Percentiles rank a stretch among this genome's conserved stretches.
These are phyloP conservation scores for Neodon shergylaensis DNA, from an alignment of 2,113 vertebrate genomes.

Conservation along the genomic window DNA sequence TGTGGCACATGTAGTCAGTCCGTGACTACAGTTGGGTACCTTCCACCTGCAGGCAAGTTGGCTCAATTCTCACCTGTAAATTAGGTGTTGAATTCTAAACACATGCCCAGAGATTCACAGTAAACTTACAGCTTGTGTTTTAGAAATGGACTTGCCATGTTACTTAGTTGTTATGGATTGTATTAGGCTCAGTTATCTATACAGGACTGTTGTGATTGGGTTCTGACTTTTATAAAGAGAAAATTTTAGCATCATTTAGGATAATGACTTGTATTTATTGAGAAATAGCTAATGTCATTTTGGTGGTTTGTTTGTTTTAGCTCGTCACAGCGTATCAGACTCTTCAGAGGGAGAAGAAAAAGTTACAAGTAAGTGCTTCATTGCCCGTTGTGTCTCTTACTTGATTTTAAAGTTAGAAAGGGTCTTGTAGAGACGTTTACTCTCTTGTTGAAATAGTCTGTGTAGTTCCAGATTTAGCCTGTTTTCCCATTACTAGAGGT, in stretches of 20 bases:
- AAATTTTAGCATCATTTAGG: slow-evolving; percentile 24
- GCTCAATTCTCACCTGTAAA: not conserved
- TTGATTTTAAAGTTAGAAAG: slow-evolving; percentile 40
- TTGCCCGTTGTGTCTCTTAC: not conserved
- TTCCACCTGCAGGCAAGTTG: not conserved
- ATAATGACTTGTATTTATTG: slow-evolving; percentile 48
- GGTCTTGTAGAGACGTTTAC: not conserved
- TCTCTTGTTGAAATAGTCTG: not conserved
- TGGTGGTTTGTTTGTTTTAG: slow-evolving; percentile 82
- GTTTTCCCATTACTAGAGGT: not conserved
- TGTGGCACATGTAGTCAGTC: not conserved
- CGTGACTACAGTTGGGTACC: not conserved
- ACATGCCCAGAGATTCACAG: not conserved
- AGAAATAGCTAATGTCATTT: slow-evolving; percentile 48
- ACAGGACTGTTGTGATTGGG: not conserved
- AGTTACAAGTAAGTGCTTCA: slow-evolving; percentile 91
- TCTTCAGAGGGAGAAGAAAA: slow-evolving; percentile 95
- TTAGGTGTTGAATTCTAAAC: not conserved
- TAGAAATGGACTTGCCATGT: not conserved
- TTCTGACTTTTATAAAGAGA: slow-evolving; percentile 3
- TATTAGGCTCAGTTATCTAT: not conserved
- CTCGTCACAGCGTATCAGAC: slow-evolving; percentile 93
- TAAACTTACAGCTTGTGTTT: slow-evolving; percentile 23
- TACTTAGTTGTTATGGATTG: not conserved
- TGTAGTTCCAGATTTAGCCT: not conserved